These are phyloP conservation scores for Andrena marginata DNA, from an alignment of 2,888 invertebrate species.

Conservation along the genomic window DNA sequence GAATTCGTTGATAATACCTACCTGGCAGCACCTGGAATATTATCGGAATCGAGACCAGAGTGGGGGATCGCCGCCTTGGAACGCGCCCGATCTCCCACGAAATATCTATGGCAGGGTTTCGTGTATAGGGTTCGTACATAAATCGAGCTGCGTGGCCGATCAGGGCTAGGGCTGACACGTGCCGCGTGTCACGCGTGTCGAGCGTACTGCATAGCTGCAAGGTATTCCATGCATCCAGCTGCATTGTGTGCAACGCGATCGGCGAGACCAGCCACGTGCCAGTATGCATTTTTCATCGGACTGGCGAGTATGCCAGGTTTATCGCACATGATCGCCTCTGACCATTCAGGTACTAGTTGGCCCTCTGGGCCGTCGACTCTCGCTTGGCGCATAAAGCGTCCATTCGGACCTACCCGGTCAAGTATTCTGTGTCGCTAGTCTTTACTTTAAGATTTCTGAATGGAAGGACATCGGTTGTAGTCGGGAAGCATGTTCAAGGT, in stretches of 20 bases:
- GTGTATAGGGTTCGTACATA: conserved; percentile 28
- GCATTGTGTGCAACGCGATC: conserved; percentile 59
- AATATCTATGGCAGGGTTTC: conserved; percentile 25
- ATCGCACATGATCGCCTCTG: neutral
- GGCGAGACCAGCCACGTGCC: conserved; percentile 64
- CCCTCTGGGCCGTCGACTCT: neutral
- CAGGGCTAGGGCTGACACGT: conserved; percentile 49
- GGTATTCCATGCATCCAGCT: conserved; percentile 59
- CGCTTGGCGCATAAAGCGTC: neutral
- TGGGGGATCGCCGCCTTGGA: conserved; percentile 19
- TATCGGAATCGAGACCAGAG: conserved; percentile 2
- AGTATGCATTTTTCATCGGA: conserved; percentile 65
- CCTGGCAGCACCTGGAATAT: neutral
- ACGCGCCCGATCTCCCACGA: conserved; percentile 20
- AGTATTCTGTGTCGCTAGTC: too few relatives aligned
- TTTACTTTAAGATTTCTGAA: too few relatives aligned
- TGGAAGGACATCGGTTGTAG: too few relatives aligned
- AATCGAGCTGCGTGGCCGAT: conserved; percentile 22
- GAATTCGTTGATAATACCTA: neutral
- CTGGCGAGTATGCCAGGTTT: conserved; percentile 24
- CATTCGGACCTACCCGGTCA: too few relatives aligned
- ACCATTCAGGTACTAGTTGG: conserved; percentile 1
- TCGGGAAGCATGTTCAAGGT: too few relatives aligned
- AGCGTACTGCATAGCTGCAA: conserved; percentile 50
- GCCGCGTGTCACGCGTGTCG: conserved; percentile 61